Evolutionary conservation across 2,888 invertebrate species (phyloP).

Genomic region (Erynnis tages): DNA sequence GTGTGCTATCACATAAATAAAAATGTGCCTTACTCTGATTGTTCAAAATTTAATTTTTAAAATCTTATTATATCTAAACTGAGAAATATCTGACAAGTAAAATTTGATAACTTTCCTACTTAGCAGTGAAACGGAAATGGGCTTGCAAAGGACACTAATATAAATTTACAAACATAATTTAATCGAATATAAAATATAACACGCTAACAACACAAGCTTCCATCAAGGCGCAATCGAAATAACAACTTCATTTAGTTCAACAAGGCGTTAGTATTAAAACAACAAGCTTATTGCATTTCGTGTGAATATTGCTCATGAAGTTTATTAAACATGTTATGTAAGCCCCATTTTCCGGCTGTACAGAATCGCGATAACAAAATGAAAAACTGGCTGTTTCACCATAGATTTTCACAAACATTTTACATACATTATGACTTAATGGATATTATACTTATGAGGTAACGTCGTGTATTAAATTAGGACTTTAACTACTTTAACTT

Average conservation of each 20-base stretch:
- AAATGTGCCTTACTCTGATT: too few species aligned
- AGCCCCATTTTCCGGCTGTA: slow-evolving; percentile 37
- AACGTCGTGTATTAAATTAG: too few species aligned
- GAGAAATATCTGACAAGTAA: too few species aligned
- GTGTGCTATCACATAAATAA: too few species aligned
- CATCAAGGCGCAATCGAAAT: slow-evolving; percentile 18
- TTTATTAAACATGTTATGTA: slow-evolving; percentile 45
- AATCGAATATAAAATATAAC: slow-evolving; percentile 15
- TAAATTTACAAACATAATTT: slow-evolving; percentile 22
- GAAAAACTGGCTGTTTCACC: slow-evolving; percentile 12
- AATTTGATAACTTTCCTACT: too few species aligned
- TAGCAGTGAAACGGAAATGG: too few species aligned
- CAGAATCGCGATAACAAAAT: slow-evolving; percentile 37
- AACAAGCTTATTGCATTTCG: slow-evolving; percentile 49
- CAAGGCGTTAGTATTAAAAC: slow-evolving; percentile 47
- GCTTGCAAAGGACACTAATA: background rate
- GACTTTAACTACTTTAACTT: too few species aligned
- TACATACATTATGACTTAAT: background rate
- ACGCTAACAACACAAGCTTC: slow-evolving; percentile 30
- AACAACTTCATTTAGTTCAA: slow-evolving; percentile 30
- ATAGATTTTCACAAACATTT: slow-evolving; percentile 14
- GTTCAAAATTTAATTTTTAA: too few species aligned
- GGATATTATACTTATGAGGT: background rate
- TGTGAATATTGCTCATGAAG: slow-evolving; percentile 42
- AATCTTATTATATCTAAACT: too few species aligned